Evolutionary conservation across 2,113 vertebrate species (phyloP).

Genomic region (Okapia johnstoni): DNA sequence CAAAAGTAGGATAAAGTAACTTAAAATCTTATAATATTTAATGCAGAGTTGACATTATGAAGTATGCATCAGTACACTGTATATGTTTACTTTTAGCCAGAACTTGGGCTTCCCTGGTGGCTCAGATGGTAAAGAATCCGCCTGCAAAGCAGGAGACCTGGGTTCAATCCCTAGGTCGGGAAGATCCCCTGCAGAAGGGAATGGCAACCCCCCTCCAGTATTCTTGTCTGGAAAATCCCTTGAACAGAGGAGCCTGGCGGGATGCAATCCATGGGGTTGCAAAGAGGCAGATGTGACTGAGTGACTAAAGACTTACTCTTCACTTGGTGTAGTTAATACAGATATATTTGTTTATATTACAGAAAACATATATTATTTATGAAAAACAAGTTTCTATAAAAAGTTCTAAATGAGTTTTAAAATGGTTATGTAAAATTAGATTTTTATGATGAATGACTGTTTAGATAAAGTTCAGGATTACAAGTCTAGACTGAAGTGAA

Average conservation of each 20-base stretch:
- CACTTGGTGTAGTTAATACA: not conserved
- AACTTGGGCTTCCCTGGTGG: not conserved
- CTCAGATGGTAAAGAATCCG: not conserved
- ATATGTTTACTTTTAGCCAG: not conserved
- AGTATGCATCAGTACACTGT: not conserved
- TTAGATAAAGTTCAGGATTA: not conserved
- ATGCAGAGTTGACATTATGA: not conserved
- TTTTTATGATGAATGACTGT: not conserved
- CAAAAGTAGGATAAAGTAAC: not conserved
- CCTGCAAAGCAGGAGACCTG: not conserved
- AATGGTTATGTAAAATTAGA: constrained; percentile 3
- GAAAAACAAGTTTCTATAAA: not conserved
- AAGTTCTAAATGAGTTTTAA: not conserved
- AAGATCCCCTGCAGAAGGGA: not conserved
- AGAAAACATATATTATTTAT: not conserved
- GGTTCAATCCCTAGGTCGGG: rapidly evolving
- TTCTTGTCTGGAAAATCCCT: not conserved
- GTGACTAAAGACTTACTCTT: not conserved
- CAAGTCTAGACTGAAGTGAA: not conserved
- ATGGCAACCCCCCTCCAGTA: not conserved
- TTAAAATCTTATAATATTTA: not conserved
- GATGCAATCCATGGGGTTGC: not conserved
- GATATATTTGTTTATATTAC: constrained; percentile 15
- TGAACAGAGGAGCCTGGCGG: not conserved
- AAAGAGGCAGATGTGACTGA: not conserved